phyloP scores from a whole-genome alignment of 53 echinoderm and acorn worm genomes.

The Pentamera pediparva region DNA sequence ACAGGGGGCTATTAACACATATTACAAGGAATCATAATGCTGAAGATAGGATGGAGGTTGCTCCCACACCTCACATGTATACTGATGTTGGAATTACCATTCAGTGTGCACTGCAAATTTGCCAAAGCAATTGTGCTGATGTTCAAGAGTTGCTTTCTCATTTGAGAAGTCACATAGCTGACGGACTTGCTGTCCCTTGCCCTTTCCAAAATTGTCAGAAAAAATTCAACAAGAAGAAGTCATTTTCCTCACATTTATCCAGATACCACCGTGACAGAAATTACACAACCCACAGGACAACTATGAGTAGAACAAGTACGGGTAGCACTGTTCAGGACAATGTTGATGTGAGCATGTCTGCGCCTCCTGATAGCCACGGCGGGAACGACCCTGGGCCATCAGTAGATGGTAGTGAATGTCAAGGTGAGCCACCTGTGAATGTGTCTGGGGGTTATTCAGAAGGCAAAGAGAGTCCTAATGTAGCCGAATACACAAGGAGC shows the following conservation, averaged over 20 bases:
- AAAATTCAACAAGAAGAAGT: conserved; percentile 32
- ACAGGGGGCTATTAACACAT: conserved; percentile 30
- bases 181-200: conserved; percentile 19
- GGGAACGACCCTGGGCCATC: conserved; percentile 1
- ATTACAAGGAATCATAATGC: conserved; percentile 19
- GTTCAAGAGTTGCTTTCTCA: conserved; percentile 16
- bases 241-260: conserved; percentile 35
- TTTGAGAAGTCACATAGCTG: conserved; percentile 21
- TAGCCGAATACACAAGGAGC: conserved; percentile 27
- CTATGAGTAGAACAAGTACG: too few species aligned
- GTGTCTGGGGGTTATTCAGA: too few species aligned
- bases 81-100: conserved; percentile 21
- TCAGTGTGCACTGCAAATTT: conserved; percentile 10
- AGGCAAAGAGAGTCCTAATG: conserved; percentile 12
- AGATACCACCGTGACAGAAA: conserved; percentile 29
- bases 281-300: too few species aligned
- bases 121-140: conserved; percentile 23
- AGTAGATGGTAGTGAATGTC: conserved; percentile 11
- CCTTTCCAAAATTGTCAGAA: conserved; percentile 32
- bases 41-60: background rate
- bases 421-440: too few species aligned
- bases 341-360: too few species aligned
- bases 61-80: conserved; percentile 2
- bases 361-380: too few species aligned
- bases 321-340: too few species aligned